Base-by-base conservation (phyloP, 2,888 invertebrate species). In the Malthinus flaveolus region DNA sequence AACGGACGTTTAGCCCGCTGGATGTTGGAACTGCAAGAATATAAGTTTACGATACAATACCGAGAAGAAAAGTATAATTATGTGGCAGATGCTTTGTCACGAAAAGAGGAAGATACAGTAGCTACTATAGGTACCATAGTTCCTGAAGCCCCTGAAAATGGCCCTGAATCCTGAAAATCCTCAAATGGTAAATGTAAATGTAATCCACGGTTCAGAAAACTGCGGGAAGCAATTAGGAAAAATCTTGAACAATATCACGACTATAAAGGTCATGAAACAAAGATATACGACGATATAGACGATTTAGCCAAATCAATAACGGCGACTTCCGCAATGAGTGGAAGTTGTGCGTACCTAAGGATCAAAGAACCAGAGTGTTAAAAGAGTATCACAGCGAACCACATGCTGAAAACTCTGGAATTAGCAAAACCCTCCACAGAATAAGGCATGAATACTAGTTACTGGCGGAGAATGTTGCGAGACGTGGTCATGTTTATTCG, bases 391-490 rank as follows among this genome's bases (percentile, higher is more conserved):
- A 69, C 47, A 62, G 67, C 52, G 50, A 37, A 23, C 56, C 66
- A 1, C 57, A 59, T n/a, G 67, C 68, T 1, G 70, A 69, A 4
- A 71, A 71, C 49, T 13, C 67, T 34, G 70, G 70, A 8, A 66
- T 66, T 7, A 55, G 64, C n/a, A 73, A 70, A 59, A 65, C 68
- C 6, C 46, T 62, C 7, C 50, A 47, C 9, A 39, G 65, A 23
- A 54, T 73, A 10, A 60, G 66, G 5, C 45, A 10, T 7, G 32
- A 49, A 3, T 73, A 70, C 34, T n/a, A n/a, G n/a, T n/a, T 69
- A 71, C 50, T 73, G 71, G 71, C 66, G 69, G 23, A 61, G 61
- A 12, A 74, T 67, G 68, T 62, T 53, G 2, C 23, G 23, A 23
- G 23, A 23, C 23, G 23, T 23, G 2, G 3, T 2, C 23, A 23